phyloP scores from a whole-genome alignment of 2,113 vertebrate species.

The Notothenia rossii region DNA sequence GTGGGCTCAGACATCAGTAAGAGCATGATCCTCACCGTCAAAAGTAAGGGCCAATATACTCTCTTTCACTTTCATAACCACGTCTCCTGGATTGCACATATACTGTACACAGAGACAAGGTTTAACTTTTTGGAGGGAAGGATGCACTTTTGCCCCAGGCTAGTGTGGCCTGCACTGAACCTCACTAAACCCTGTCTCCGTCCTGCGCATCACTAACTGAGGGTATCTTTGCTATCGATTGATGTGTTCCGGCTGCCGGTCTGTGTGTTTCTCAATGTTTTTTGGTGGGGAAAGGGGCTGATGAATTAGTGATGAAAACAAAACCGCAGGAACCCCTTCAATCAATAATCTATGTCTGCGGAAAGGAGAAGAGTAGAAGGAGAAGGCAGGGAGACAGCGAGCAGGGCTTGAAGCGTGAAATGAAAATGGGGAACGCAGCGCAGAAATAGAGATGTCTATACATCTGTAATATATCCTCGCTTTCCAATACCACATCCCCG shows the following conservation, averaged over 20 bases:
- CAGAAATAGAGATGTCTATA: constrained; percentile 71
- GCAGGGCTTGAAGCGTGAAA: constrained; percentile 77
- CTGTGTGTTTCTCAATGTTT: constrained; percentile 58
- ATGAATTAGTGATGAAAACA: constrained; percentile 88
- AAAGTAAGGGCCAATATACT: constrained; percentile 88
- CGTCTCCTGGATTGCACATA: constrained; percentile 34
- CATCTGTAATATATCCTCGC: constrained; percentile 66
- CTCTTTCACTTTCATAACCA: constrained; percentile 36
- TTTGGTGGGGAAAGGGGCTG: constrained; percentile 62
- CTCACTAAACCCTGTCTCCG: constrained; percentile 54
- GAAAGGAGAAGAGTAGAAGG: constrained; percentile 46
- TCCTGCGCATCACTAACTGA: constrained; percentile 50
- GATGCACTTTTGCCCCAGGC: constrained; percentile 71
- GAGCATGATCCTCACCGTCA: constrained; percentile 98
- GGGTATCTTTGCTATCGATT: constrained; percentile 79
- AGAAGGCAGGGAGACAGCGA: constrained; percentile 31
- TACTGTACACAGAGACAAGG: constrained; percentile 20
- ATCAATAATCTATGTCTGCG: constrained; percentile 80
- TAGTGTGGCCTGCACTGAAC: constrained; percentile 46
- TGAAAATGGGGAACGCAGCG: constrained; percentile 64
- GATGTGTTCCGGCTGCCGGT: constrained; percentile 75
- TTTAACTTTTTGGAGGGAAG: constrained; percentile 44
- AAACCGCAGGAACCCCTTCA: constrained; percentile 82
- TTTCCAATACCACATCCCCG: constrained; percentile 51
- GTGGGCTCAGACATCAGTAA: constrained; percentile 99